Percentiles rank a stretch among this genome's conserved stretches.
phyloP scores from a whole-genome alignment of 2,797 vertebrate species.

The Coreius guichenoti region DNA sequence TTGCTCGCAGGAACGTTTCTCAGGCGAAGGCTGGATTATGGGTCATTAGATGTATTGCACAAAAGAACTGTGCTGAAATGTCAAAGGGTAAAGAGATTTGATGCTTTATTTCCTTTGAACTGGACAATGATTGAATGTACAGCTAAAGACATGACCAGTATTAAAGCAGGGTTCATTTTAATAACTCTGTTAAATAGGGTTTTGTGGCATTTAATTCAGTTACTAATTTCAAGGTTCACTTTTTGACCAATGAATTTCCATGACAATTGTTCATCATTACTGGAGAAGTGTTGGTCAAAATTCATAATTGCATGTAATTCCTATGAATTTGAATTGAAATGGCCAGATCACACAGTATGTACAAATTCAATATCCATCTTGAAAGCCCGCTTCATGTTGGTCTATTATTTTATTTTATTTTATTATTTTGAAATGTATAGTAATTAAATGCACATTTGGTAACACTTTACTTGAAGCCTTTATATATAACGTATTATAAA shows the following conservation, averaged over 20 bases:
- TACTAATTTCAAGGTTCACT: neutral
- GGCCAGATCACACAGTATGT: neutral
- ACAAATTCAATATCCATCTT: neutral
- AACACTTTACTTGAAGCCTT: neutral
- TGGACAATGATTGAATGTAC: neutral
- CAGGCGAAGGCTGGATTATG: neutral
- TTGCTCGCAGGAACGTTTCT: neutral
- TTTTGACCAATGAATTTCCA: neutral
- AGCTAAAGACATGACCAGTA: neutral
- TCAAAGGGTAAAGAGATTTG: neutral
- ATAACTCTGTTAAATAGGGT: neutral
- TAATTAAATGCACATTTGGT: neutral
- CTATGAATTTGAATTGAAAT: neutral
- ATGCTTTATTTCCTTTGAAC: neutral
- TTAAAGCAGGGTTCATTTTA: neutral
- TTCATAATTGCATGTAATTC: neutral
- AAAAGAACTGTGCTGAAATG: neutral
- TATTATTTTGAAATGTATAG: neutral
- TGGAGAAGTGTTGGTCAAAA: neutral
- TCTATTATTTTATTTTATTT: neutral
- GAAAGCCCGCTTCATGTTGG: neutral
- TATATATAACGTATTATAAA: neutral
- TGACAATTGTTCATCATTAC: neutral
- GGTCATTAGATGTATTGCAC: neutral
- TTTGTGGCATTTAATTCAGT: neutral